Percentiles rank a stretch among this genome's conserved stretches.
phyloP scores from a whole-genome alignment of 2,113 vertebrate genomes.

The Silurus asotus region DNA sequence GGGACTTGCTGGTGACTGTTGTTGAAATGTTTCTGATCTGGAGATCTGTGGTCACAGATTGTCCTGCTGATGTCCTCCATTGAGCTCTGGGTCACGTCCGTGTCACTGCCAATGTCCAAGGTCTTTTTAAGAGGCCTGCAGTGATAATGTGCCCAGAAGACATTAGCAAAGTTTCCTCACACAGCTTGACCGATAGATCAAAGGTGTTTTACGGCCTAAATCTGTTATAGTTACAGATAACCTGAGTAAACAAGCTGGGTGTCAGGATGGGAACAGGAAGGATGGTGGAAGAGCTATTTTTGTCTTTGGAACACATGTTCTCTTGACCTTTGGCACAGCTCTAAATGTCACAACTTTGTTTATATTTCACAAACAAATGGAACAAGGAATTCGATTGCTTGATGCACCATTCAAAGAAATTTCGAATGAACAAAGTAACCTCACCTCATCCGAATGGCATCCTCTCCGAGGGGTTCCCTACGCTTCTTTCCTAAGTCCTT shows the following conservation, averaged over 20 bases:
- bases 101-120: conserved; percentile 76
- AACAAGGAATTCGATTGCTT: neutral
- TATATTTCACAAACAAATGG: neutral
- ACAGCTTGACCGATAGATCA: conserved; percentile 4
- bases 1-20: conserved; percentile 53
- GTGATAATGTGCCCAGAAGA: neutral
- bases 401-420: neutral
- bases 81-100: conserved; percentile 77
- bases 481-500: conserved; percentile 76
- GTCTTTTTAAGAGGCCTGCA: conserved; percentile 74
- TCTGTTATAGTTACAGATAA: neutral
- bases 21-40: conserved; percentile 74
- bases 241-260: neutral
- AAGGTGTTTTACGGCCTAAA: neutral
- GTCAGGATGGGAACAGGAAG: conserved; percentile 24
- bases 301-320: conserved; percentile 7
- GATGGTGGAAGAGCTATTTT: conserved; percentile 20
- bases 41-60: conserved; percentile 74
- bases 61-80: conserved; percentile 76
- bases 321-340: neutral
- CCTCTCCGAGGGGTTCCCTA: conserved; percentile 84
- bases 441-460: conserved; percentile 83
- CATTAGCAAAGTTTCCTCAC: conserved; percentile 17
- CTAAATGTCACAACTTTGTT: neutral
- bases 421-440: conserved; percentile 20